phyloP scores from a whole-genome alignment of 2,113 vertebrate genomes.

The Oryzias melastigma region DNA sequence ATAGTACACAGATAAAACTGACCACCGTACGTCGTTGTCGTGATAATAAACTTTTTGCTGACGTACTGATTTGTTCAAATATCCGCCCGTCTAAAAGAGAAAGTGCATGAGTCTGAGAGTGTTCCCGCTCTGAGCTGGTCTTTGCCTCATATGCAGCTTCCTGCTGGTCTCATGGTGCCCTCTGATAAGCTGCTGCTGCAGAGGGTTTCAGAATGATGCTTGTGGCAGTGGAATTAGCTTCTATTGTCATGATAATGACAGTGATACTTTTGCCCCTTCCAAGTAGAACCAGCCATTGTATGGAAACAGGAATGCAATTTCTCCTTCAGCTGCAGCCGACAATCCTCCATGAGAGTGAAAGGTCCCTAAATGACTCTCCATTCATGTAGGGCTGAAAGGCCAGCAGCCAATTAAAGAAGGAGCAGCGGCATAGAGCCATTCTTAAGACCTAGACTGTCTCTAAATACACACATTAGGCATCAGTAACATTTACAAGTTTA shows the following conservation, averaged over 20 bases:
- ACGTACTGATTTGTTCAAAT: conserved; percentile 26
- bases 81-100: conserved; percentile 18
- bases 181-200: conserved; percentile 75
- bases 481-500: conserved; percentile 11
- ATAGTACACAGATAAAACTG: no score
- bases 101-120: conserved; percentile 25
- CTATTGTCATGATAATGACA: conserved; percentile 83
- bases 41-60: conserved; percentile 38
- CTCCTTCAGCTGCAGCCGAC: conserved; percentile 70
- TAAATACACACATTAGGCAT: conserved; percentile 64
- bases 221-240: conserved; percentile 80
- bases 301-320: conserved; percentile 83
- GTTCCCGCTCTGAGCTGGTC: conserved; percentile 30
- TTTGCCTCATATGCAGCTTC: conserved; percentile 33
- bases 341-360: conserved; percentile 78
- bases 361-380: conserved; percentile 81
- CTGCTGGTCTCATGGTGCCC: conserved; percentile 71
- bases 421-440: conserved; percentile 67
- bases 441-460: conserved; percentile 58
- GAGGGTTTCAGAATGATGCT: conserved; percentile 71
- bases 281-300: conserved; percentile 78
- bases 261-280: conserved; percentile 78
- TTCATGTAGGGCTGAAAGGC: conserved; percentile 75
- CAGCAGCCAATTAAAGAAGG: conserved; percentile 79
- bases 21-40: no score